Evolutionary conservation across 2,888 invertebrate species (phyloP).

Genomic region (Sabatieria punctata): DNA sequence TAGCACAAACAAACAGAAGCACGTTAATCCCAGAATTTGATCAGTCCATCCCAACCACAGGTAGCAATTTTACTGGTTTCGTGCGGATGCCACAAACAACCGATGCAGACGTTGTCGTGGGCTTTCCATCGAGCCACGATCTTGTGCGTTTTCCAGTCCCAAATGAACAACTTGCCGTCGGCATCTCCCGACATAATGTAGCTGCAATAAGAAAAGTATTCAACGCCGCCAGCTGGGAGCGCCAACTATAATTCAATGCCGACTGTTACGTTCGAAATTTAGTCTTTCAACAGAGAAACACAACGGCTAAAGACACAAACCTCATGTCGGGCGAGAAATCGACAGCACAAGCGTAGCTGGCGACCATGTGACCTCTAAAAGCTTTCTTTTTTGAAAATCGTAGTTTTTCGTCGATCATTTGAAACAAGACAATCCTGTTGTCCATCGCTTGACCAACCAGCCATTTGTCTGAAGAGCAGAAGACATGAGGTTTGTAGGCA

Average conservation of each 20-base stretch:
- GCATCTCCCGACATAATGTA: constrained; percentile 95
- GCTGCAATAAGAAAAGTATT: constrained; percentile 48
- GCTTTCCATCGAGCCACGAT: constrained; percentile 97
- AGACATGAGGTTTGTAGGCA: too few species aligned
- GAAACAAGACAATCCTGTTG: constrained; percentile 94
- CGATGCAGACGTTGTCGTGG: constrained; percentile 90
- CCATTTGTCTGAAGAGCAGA: constrained; percentile 58
- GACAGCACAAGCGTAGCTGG: constrained; percentile 88
- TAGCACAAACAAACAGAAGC: too few species aligned
- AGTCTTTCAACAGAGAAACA: too few species aligned
- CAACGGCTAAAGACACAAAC: constrained; percentile 35
- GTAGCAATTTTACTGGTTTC: constrained; percentile 93
- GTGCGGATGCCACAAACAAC: constrained; percentile 91
- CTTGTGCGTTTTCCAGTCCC: constrained; percentile 99
- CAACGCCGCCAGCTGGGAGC: background rate
- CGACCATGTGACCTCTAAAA: constrained; percentile 97
- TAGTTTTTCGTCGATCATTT: constrained; percentile 75
- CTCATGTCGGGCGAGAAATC: constrained; percentile 99
- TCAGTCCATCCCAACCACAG: constrained; percentile 94
- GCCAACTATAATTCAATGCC: background rate
- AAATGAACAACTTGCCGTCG: constrained; percentile 92
- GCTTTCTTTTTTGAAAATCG: constrained; percentile 95
- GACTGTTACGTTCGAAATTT: too few species aligned
- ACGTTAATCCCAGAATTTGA: constrained; percentile 95
- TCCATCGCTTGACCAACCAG: constrained; percentile 97